Base-by-base conservation (phyloP, 2,797 vertebrate genomes). In the Poecilia velifera region DNA sequence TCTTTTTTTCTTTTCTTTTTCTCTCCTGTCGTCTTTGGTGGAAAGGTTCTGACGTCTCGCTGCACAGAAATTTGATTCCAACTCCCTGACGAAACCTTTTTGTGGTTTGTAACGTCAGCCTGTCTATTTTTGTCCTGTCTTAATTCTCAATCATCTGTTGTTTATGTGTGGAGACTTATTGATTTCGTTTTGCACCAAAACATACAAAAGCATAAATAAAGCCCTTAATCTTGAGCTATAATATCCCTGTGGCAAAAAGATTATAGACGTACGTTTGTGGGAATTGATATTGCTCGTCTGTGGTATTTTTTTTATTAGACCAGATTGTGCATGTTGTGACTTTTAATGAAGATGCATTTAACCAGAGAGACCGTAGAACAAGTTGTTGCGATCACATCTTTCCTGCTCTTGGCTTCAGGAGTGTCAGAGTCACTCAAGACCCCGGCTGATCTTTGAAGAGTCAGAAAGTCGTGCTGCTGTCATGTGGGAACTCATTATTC, bases 401-500 rank as follows among this genome's bases (percentile, higher is more conserved):
- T 53, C 47, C 28, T n/a, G 13, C 3, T 70, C 72, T 78, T 82
- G 70, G 74, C 74, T 88, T 47, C 47, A 49, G 10, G 64, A 72
- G 49, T 78, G 82, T 76, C 72, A 59, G 43, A 43, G 66, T 39
- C 78, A 62, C 41, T 82, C 49, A n/a, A 75, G 59, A 31, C 68
- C 74, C 22, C 7, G 66, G 72, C 74, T 85, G 72, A 77, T 88
- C 85, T 87, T 83, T 81, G 82, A 86, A 76, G 49, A 86, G 71
- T 79, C 78, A 1, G 57, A 34, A 43, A 79, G 76, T 87, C 80
- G 59, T 79, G 12, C 36, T 74, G 68, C 62, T 72, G 85, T 80
- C 91, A 79, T 80, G 82, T 83, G 91, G 82, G 91, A 91, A 84
- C 89, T 93, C 86, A 87, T 90, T 89, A 91, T 84, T 84, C 82